phyloP scores from a whole-genome alignment of 1,140 invertebrate species.

The Stegodyphus mimosarum region DNA sequence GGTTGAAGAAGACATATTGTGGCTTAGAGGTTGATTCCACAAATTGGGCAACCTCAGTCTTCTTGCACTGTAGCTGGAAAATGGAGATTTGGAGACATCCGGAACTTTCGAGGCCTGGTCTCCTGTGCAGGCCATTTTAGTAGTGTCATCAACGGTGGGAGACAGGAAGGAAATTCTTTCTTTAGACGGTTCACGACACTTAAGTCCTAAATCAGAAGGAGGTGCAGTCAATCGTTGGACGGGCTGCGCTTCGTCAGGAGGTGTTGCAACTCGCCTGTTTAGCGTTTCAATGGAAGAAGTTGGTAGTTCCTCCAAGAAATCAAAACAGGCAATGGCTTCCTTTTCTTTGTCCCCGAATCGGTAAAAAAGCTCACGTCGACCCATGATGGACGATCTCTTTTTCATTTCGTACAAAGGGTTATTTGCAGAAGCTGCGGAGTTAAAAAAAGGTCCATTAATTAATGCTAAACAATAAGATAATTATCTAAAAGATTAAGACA shows the following conservation, averaged over 20 bases:
- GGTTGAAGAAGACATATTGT: constrained; percentile 48
- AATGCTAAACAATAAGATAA: too few species aligned
- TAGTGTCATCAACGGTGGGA: constrained; percentile 3
- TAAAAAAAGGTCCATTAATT: too few species aligned
- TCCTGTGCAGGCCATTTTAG: not conserved
- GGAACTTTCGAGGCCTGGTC: not conserved
- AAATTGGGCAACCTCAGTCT: constrained; percentile 21
- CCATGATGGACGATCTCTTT: constrained; percentile 77
- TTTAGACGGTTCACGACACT: constrained; percentile 46
- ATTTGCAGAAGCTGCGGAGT: constrained; percentile 22
- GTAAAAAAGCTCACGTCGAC: constrained; percentile 79
- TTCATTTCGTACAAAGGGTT: constrained; percentile 31
- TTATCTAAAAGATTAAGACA: too few species aligned
- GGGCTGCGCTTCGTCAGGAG: not conserved
- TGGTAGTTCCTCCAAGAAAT: constrained; percentile 79
- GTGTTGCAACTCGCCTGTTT: constrained; percentile 12
- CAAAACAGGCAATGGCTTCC: constrained; percentile 81
- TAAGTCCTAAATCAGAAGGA: constrained; percentile 23
- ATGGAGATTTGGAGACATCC: constrained; percentile 33
- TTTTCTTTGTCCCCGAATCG: constrained; percentile 81
- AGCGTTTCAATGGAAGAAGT: constrained; percentile 66
- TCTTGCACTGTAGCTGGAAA: constrained; percentile 26
- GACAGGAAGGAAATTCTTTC: constrained; percentile 44
- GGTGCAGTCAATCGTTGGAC: not conserved
- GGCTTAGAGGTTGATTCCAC: constrained; percentile 49